Conservation (phyloP, 23 tunicate species). For the Diplosoma virens region DNA sequence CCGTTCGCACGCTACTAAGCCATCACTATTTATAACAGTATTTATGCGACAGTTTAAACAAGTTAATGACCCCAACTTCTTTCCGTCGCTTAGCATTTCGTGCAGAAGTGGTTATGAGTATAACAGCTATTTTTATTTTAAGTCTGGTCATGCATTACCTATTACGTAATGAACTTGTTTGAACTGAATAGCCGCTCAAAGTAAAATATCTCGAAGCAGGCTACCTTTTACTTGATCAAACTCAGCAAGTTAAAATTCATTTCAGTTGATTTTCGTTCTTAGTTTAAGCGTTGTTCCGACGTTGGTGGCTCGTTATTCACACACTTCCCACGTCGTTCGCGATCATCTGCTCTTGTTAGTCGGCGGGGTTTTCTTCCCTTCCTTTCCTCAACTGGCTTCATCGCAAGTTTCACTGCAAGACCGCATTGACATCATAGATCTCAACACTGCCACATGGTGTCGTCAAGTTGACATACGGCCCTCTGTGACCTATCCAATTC, state of each 20-base stretch:
- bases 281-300: slow-evolving; percentile 33
- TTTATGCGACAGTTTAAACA: no score
- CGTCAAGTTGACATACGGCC: slow-evolving; percentile 3
- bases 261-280: background rate
- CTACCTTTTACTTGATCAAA: no score
- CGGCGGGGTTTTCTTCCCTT: slow-evolving; percentile 63
- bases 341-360: slow-evolving; percentile 33
- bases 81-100: no score
- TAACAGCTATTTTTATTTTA: no score
- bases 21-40: no score
- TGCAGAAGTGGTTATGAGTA: no score
- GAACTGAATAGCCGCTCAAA: no score
- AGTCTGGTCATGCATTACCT: no score
- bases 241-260: background rate
- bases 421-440: slow-evolving; percentile 36
- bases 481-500: background rate
- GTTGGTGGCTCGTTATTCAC: slow-evolving; percentile 51
- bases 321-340: slow-evolving; percentile 39
- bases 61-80: no score
- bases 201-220: no score
- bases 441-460: slow-evolving; percentile 15
- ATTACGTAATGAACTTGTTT: no score
- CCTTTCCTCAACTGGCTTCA: background rate
- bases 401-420: background rate
- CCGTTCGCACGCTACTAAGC: no score